Evolutionary conservation across 2,888 invertebrate species (phyloP).

Genomic region (Acanthosepion esculentum): DNA sequence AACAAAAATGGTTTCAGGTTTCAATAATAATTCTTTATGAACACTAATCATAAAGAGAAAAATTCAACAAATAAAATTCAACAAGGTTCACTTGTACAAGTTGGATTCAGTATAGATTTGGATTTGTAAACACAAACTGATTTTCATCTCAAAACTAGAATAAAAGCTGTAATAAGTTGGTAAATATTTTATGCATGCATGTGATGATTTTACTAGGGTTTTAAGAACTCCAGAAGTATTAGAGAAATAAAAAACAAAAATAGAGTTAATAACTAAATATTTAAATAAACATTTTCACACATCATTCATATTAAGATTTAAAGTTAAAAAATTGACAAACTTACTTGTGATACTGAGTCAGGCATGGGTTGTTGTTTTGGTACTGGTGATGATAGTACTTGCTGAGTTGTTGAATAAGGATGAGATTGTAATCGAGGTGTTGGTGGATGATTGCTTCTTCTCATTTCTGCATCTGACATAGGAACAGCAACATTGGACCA

Average conservation of each 20-base stretch:
- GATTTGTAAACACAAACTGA: background rate
- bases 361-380: background rate
- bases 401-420: background rate
- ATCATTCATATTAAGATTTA: background rate
- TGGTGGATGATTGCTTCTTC: background rate
- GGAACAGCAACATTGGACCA: background rate
- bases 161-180: background rate
- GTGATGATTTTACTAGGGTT: background rate
- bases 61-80: background rate
- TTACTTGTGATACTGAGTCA: slow-evolving; percentile 6
- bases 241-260: background rate
- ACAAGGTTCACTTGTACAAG: background rate
- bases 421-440: background rate
- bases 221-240: background rate
- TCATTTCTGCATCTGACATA: background rate
- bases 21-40: background rate
- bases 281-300: background rate
- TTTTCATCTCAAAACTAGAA: no score
- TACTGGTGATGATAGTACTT: background rate
- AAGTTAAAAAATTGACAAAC: background rate
- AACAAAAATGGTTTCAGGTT: background rate
- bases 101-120: background rate
- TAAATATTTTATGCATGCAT: background rate
- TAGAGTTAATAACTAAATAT: background rate
- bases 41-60: background rate